Percentiles rank a stretch among this genome's conserved stretches.
Conservation (phyloP, 2,888 invertebrate genomes). For the Ichneumoninae sp. region DNA sequence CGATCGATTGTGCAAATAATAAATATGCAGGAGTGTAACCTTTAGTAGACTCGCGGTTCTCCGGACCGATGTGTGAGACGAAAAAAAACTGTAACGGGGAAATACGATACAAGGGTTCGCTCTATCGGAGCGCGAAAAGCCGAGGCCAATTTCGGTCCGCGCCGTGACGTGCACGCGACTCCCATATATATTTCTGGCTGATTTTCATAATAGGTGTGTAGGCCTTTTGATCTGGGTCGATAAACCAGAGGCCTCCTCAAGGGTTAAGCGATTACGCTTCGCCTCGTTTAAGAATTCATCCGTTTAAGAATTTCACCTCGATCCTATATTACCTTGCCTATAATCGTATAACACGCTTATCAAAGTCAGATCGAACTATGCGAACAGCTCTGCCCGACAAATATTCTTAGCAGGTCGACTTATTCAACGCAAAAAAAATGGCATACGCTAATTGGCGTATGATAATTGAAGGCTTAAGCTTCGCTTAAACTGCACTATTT, state of each 20-base stretch:
- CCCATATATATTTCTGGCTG: conserved; percentile 64
- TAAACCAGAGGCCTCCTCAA: conserved; percentile 29
- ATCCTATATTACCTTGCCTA: conserved; percentile 8
- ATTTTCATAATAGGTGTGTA: conserved; percentile 67
- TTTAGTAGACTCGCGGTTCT: conserved; percentile 6
- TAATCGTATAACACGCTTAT: conserved; percentile 11
- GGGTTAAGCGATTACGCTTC: conserved; percentile 56
- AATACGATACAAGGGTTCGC: neutral
- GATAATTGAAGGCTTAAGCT: neutral
- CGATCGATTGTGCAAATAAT: conserved; percentile 19
- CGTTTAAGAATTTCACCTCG: conserved; percentile 36
- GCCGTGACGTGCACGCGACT: conserved; percentile 64
- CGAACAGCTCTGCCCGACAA: neutral
- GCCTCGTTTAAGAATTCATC: conserved; percentile 54
- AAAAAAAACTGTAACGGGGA: neutral
- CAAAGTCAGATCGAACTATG: neutral
- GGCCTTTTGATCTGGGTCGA: conserved; percentile 65
- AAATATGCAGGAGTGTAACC: conserved; percentile 13
- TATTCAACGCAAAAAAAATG: neutral
- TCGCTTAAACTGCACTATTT: neutral
- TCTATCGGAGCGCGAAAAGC: conserved; percentile 46
- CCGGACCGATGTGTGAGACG: neutral
- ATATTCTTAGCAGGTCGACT: neutral
- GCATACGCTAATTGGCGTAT: neutral
- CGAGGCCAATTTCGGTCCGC: conserved; percentile 56